phyloP scores from a whole-genome alignment of 2,113 vertebrate species.

The Corythoichthys intestinalis region DNA sequence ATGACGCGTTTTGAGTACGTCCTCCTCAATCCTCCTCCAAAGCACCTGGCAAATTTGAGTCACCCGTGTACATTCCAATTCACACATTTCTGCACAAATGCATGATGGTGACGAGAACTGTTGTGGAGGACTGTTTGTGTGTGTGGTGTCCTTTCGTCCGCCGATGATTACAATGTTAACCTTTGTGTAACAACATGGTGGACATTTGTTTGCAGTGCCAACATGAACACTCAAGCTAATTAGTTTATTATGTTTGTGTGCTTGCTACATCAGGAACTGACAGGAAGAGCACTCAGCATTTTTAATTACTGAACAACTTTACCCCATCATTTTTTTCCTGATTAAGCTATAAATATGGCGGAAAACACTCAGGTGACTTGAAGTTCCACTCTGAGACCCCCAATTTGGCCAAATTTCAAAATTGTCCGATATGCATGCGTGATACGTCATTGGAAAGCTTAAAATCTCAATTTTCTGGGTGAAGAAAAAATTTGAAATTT shows the following conservation, averaged over 20 bases:
- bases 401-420: no score
- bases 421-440: no score
- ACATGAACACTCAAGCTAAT: neutral
- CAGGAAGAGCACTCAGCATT: neutral
- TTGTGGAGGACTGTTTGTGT: neutral
- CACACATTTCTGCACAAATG: conserved; percentile 11
- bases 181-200: neutral
- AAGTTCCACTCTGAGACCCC: no score
- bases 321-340: neutral
- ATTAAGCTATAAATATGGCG: neutral
- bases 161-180: neutral
- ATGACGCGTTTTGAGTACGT: conserved; percentile 45
- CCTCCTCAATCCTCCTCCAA: conserved; percentile 19
- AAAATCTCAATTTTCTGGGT: no score
- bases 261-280: neutral
- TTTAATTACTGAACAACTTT: neutral
- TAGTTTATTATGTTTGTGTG: neutral
- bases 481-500: no score
- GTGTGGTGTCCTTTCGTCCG: neutral
- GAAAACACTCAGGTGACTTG: no score
- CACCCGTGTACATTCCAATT: conserved; percentile 11
- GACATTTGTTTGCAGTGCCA: neutral
- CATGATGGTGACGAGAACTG: conserved; percentile 10
- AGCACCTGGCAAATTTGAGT: conserved; percentile 14
- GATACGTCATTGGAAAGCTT: no score